Evolutionary conservation across 2,888 invertebrate genomes (phyloP), one percentile per base, ranked within the genome.

Genomic region (Homarus gammarus): DNA sequence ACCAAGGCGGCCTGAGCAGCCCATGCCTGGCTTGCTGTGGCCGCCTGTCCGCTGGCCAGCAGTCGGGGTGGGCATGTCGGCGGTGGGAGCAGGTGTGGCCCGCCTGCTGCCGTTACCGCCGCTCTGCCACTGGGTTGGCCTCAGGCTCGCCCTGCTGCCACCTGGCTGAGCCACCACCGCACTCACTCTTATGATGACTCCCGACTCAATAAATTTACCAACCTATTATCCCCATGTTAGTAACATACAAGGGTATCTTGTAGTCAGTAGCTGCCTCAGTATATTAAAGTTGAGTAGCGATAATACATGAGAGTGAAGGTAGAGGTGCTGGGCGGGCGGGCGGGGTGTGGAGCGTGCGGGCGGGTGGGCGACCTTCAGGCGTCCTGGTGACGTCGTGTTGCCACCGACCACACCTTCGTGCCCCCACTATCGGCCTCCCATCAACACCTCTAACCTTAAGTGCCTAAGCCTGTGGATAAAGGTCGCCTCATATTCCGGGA

Each of bases 351-450:
- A 70, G 49, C 18, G 81, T 81, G 81, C 40, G 40, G 51, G 38
- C 18, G 81, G 81, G 81, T 40, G 40, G 51, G 38, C 84, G 84
- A 84, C 84, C 84, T 84, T 84, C 84, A 84, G 22, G 56, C 73
- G 38, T 44, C 73, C 5, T 18, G 73, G 18, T 38, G 38, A 22
- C 22, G 56, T 22, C 12, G 56, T 22, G 56, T 12, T 12, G 15
- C 73, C n/a, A n/a, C n/a, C n/a, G n/a, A n/a, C n/a, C 84, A 22
- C 68, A 36, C 18, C 75, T 72, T 18, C 56, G 56, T 22, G 22
- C 18, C 56, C 56, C 18, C 22, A 56, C 56, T 0, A 12, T 12
- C 44, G 5, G 44, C 6, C 44, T 12, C 18, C 22, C 22, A 22
- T 22, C 56, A 22, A 22, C 56, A 56, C 56, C 56, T 22, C 18